These are phyloP conservation scores for Halictus ligatus DNA, from an alignment of 2,888 invertebrate genomes.

Conservation along the genomic window DNA sequence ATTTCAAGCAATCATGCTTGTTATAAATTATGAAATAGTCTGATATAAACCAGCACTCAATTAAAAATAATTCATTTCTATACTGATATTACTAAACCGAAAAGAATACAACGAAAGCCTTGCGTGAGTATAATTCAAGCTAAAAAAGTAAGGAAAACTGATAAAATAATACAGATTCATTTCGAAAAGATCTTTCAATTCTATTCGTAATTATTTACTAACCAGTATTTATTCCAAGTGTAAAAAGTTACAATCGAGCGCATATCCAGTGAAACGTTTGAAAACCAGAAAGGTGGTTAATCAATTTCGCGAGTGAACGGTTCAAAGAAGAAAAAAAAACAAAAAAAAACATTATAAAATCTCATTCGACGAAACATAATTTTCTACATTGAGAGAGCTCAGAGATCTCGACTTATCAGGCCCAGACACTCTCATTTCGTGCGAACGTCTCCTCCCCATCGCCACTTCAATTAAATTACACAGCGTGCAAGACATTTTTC, in stretches of 20 bases:
- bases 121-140: too few species aligned
- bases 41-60: too few species aligned
- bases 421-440: not conserved
- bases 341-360: not conserved
- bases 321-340: too few species aligned
- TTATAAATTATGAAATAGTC: too few species aligned
- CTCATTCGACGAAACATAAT: not conserved
- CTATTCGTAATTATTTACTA: not conserved
- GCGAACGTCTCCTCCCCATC: constrained; percentile 3
- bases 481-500: constrained; percentile 23
- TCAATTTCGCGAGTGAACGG: not conserved
- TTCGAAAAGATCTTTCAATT: not conserved
- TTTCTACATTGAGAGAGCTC: not conserved
- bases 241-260: not conserved
- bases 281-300: not conserved
- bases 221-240: not conserved
- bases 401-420: not conserved
- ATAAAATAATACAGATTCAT: too few species aligned
- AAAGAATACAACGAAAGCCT: too few species aligned
- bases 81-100: too few species aligned
- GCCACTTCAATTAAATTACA: constrained; percentile 39
- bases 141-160: too few species aligned
- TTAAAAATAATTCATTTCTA: too few species aligned
- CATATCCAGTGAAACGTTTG: not conserved
- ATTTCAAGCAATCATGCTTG: too few species aligned